Conservation (phyloP, 2,888 invertebrate species). For the Cheilosia soror region DNA sequence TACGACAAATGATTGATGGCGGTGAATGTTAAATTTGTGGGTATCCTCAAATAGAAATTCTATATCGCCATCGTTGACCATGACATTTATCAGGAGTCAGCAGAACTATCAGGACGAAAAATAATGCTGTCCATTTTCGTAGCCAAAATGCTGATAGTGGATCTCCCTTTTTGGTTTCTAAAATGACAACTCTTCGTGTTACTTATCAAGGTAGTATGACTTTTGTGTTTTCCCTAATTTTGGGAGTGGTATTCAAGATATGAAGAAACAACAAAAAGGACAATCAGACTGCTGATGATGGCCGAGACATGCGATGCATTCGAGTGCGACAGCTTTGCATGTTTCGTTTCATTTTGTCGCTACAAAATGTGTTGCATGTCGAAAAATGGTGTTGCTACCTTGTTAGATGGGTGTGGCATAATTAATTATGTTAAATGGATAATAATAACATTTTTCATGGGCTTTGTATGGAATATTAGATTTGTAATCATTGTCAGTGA, state of each 20-base stretch:
- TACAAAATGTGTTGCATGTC: slow-evolving; percentile 62
- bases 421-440: slow-evolving; percentile 50
- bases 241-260: slow-evolving; percentile 43
- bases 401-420: slow-evolving; percentile 54
- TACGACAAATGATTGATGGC: slow-evolving; percentile 58
- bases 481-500: slow-evolving; percentile 11
- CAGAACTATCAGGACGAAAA: not conserved
- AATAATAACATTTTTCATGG: slow-evolving; percentile 35
- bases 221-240: slow-evolving; percentile 16
- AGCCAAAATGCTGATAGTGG: slow-evolving; percentile 11
- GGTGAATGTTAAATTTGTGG: slow-evolving; percentile 14
- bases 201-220: slow-evolving; percentile 27
- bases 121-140: slow-evolving; percentile 6
- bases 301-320: slow-evolving; percentile 55
- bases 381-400: slow-evolving; percentile 36
- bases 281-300: slow-evolving; percentile 25
- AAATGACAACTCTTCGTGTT: slow-evolving; percentile 39
- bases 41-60: not conserved
- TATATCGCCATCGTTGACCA: not conserved
- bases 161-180: not conserved
- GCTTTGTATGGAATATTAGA: slow-evolving; percentile 13
- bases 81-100: not conserved
- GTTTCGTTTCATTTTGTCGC: slow-evolving; percentile 55
- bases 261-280: slow-evolving; percentile 29
- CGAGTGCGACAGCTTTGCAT: slow-evolving; percentile 51